These are phyloP conservation scores for Odocoileus hemionus DNA, from an alignment of 2,113 vertebrate genomes.

Conservation along the genomic window DNA sequence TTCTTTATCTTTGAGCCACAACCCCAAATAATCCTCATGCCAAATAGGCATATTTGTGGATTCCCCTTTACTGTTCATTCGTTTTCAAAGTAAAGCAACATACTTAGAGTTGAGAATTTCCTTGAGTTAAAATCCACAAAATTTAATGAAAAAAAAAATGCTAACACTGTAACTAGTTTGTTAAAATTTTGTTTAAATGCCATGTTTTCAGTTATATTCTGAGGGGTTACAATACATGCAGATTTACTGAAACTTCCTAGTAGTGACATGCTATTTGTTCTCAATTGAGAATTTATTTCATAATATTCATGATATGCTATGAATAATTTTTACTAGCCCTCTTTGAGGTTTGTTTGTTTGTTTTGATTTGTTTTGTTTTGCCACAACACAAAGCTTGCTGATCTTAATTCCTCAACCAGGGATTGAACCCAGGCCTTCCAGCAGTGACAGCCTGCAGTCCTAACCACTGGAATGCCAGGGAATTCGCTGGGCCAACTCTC, in stretches of 20 bases:
- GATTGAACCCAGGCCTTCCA: neutral
- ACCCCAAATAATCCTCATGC: neutral
- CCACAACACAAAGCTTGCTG: neutral
- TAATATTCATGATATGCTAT: neutral
- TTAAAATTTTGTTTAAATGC: neutral
- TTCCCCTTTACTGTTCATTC: neutral
- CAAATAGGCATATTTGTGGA: neutral
- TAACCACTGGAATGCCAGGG: neutral
- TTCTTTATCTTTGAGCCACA: neutral
- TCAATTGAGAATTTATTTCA: neutral
- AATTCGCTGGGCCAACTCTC: neutral
- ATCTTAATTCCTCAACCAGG: neutral
- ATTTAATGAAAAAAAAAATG: neutral
- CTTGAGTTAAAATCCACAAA: neutral
- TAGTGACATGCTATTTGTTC: neutral
- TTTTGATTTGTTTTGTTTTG: neutral
- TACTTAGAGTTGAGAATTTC: neutral
- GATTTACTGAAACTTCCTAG: neutral
- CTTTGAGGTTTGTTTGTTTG: neutral
- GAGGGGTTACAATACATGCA: neutral
- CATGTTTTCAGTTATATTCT: neutral
- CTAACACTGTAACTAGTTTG: neutral
- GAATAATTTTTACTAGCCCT: neutral
- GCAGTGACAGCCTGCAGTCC: neutral
- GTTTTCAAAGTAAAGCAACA: neutral